phyloP scores from a whole-genome alignment of 2,113 vertebrate genomes.

The Leuciscus idus region DNA sequence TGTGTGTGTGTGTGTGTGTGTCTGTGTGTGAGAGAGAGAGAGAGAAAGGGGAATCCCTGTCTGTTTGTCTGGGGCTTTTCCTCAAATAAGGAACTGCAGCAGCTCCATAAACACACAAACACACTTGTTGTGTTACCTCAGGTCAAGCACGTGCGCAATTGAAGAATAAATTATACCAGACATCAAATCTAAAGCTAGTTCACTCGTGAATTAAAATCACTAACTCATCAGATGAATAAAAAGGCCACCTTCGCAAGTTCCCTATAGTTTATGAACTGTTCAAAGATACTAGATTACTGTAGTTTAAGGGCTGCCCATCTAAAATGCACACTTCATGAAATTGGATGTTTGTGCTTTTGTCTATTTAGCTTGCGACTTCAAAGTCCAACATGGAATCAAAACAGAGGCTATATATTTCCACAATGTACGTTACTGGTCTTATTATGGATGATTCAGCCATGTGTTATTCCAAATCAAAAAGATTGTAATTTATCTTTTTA shows the following conservation, averaged over 20 bases:
- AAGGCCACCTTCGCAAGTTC: neutral
- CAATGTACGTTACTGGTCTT: neutral
- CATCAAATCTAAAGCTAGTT: neutral
- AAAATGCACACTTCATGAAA: slow-evolving; percentile 1
- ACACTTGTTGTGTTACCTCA: slow-evolving; percentile 33
- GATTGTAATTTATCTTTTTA: neutral
- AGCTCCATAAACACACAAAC: slow-evolving; percentile 35
- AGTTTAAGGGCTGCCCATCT: neutral
- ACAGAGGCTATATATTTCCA: neutral
- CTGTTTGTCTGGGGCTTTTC: slow-evolving; percentile 45
- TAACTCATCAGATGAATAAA: slow-evolving; percentile 7
- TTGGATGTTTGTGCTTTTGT: slow-evolving; percentile 5
- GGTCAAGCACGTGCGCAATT: neutral
- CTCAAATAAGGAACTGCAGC: slow-evolving; percentile 46
- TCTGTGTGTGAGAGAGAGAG: neutral
- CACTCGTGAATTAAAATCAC: slow-evolving; percentile 21
- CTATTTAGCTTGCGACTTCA: neutral
- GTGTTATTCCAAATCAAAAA: neutral
- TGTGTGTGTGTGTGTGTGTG: slow-evolving; percentile 17
- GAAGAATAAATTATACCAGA: neutral
- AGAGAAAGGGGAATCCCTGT: slow-evolving; percentile 52
- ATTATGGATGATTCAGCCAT: neutral
- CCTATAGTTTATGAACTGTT: neutral
- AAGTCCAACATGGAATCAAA: neutral
- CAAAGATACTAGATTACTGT: slow-evolving; percentile 2